Evolutionary conservation across 2,797 vertebrate genomes (phyloP).

Genomic region (Tragopan temminckii): DNA sequence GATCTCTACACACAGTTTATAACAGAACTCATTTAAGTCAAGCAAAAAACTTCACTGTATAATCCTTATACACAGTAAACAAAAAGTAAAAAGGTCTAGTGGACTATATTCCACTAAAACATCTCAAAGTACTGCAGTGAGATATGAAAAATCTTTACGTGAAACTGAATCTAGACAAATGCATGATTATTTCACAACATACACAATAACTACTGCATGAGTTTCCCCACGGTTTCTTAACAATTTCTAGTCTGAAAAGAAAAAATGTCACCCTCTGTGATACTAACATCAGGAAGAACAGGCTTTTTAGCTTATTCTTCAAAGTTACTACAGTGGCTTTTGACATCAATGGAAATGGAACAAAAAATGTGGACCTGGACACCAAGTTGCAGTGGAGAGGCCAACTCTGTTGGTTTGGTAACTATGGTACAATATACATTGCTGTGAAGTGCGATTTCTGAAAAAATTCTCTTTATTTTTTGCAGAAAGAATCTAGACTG

Average conservation of each 20-base stretch:
- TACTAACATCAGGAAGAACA: neutral
- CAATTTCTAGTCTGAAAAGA: neutral
- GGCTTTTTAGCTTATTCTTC: neutral
- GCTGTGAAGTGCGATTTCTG: neutral
- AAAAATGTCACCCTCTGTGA: neutral
- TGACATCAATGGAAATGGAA: neutral
- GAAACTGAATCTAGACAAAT: neutral
- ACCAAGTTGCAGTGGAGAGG: neutral
- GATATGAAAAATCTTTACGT: neutral
- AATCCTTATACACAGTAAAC: neutral
- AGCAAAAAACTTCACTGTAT: constrained; percentile 47
- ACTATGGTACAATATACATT: neutral
- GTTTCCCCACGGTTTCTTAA: neutral
- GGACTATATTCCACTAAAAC: neutral
- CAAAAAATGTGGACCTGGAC: neutral
- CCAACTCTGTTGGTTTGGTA: neutral
- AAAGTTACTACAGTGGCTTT: neutral
- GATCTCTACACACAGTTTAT: constrained; percentile 74
- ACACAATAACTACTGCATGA: neutral
- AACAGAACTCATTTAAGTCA: constrained; percentile 75
- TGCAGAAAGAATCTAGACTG: neutral
- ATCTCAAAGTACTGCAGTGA: neutral
- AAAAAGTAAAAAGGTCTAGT: neutral
- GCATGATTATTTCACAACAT: neutral
- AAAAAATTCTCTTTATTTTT: neutral